These are phyloP conservation scores for Trichopria drosophilae DNA, from an alignment of 2,888 invertebrate species.

Conservation along the genomic window DNA sequence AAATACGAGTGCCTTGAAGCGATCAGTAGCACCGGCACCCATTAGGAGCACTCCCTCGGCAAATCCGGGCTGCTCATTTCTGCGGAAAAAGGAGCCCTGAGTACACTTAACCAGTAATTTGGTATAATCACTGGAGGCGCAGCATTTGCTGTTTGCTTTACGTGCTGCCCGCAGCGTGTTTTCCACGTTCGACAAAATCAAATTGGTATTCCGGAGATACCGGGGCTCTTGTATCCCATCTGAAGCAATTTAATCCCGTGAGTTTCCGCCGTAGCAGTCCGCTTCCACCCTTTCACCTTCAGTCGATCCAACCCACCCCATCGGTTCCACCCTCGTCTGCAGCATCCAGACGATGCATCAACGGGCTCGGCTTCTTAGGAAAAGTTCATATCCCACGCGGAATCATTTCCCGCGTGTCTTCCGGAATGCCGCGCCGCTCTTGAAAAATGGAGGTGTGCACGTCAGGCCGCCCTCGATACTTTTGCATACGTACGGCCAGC, in stretches of 20 bases:
- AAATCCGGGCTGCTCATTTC: too few species aligned
- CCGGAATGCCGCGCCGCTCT: slow-evolving; percentile 21
- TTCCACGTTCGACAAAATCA: slow-evolving; percentile 42
- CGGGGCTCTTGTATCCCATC: slow-evolving; percentile 48
- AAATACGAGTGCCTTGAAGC: too few species aligned
- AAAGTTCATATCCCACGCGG: slow-evolving; percentile 49
- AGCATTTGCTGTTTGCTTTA: slow-evolving; percentile 28
- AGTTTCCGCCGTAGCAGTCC: slow-evolving; percentile 34
- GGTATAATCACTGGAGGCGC: slow-evolving; percentile 32
- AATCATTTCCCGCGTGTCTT: slow-evolving; percentile 43
- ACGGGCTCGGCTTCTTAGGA: slow-evolving; percentile 36
- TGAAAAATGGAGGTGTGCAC: slow-evolving; percentile 27
- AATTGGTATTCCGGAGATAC: slow-evolving; percentile 51
- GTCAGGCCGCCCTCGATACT: not conserved
- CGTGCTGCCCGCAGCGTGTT: slow-evolving; percentile 35
- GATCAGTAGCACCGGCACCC: too few species aligned
- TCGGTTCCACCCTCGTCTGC: too few species aligned
- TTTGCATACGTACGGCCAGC: too few species aligned
- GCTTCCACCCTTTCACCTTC: too few species aligned
- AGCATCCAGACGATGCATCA: too few species aligned
- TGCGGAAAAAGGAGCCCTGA: too few species aligned
- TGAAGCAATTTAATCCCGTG: slow-evolving; percentile 40
- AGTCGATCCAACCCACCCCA: too few species aligned
- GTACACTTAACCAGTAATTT: too few species aligned
- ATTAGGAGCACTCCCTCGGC: too few species aligned